Percentiles rank a stretch among this genome's conserved stretches.
Evolutionary conservation across 2,113 vertebrate genomes (phyloP).

Genomic region (Neotragus pygmaeus): DNA sequence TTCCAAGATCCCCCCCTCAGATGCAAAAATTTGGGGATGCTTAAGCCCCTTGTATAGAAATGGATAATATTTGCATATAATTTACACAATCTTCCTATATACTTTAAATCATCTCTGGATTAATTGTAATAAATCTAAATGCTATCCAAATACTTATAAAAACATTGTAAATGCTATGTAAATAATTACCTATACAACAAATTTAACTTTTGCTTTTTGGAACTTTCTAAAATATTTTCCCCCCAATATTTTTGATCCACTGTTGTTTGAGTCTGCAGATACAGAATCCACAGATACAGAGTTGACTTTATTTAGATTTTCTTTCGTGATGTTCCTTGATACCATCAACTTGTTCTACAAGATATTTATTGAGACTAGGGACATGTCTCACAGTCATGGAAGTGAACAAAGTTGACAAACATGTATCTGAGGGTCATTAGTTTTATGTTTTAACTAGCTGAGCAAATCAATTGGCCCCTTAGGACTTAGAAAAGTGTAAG

Average conservation of each 20-base stretch:
- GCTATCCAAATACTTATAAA: background rate
- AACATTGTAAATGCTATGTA: background rate
- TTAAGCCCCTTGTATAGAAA: background rate
- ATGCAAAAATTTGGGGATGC: background rate
- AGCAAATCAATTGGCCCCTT: background rate
- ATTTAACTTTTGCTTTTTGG: background rate
- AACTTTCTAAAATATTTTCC: background rate
- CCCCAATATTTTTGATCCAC: background rate
- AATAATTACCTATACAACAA: background rate
- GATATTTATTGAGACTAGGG: background rate
- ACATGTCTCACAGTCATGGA: background rate
- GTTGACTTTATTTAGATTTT: background rate
- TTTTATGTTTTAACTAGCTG: constrained; percentile 25
- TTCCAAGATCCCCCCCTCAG: background rate
- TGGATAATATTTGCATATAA: background rate
- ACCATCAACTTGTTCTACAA: background rate
- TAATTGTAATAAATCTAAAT: background rate
- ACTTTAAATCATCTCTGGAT: background rate
- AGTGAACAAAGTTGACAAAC: background rate
- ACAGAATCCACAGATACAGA: background rate
- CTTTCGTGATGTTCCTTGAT: constrained; percentile 16
- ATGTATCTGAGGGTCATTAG: background rate
- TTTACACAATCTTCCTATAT: background rate
- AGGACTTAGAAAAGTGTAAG: background rate
- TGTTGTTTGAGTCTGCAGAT: background rate